Conservation (phyloP, 1,140 invertebrate genomes). For the Lasioglossum baleicum region DNA sequence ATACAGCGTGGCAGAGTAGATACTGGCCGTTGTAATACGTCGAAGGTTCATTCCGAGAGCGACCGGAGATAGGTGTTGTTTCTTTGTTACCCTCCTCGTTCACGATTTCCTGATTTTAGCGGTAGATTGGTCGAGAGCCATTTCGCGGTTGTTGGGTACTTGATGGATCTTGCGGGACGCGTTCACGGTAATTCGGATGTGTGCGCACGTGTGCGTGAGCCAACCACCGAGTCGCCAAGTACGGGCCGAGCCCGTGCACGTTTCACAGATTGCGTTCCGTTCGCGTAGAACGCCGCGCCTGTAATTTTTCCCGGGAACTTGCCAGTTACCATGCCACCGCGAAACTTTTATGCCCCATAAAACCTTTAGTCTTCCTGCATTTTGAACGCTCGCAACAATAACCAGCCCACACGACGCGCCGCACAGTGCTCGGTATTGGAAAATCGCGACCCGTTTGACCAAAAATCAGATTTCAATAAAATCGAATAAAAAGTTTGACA, state of each 20-base stretch:
- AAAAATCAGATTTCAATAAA: too few species aligned
- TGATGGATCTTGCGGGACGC: slow-evolving; percentile 61
- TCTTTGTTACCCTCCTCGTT: slow-evolving; percentile 37
- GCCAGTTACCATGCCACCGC: background rate
- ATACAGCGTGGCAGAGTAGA: background rate
- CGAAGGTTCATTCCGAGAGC: background rate
- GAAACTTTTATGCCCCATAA: slow-evolving; percentile 30
- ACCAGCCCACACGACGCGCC: background rate
- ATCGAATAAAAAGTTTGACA: too few species aligned
- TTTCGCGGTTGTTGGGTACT: slow-evolving; percentile 60
- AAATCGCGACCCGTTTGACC: too few species aligned
- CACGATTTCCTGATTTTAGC: slow-evolving; percentile 56
- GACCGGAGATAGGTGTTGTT: slow-evolving; percentile 26
- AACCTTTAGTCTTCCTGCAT: slow-evolving; percentile 19
- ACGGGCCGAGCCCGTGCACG: background rate
- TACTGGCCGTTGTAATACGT: background rate
- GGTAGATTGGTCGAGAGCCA: slow-evolving; percentile 58
- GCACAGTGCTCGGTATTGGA: too few species aligned
- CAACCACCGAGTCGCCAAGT: background rate
- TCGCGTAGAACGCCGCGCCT: background rate
- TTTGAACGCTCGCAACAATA: slow-evolving; percentile 10
- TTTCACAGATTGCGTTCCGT: slow-evolving; percentile 22
- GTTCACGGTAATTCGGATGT: slow-evolving; percentile 30
- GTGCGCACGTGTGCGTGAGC: background rate
- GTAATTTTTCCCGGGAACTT: slow-evolving; percentile 26